Conservation (phyloP, 2,113 vertebrate genomes). For the Loxodonta africana region DNA sequence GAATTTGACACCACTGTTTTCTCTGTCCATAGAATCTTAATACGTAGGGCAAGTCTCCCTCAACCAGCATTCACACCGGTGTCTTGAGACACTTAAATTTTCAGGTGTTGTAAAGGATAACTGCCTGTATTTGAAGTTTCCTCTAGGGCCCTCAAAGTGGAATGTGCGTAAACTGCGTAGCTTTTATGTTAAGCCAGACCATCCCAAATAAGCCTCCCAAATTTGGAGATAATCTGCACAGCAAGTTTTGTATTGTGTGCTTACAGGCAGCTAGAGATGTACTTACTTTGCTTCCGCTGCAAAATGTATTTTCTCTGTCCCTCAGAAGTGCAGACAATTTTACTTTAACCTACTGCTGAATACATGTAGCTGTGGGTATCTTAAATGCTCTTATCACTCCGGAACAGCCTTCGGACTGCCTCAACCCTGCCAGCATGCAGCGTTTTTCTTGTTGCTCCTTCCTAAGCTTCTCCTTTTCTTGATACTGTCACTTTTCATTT, state of each 20-base stretch:
- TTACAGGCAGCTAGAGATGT: neutral
- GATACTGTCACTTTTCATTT: neutral
- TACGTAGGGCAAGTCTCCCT: neutral
- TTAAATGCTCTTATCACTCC: neutral
- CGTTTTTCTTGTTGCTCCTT: neutral
- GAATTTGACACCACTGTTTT: neutral
- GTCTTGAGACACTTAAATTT: neutral
- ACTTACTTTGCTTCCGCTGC: slow-evolving; percentile 37
- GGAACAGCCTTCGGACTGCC: neutral
- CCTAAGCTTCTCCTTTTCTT: neutral
- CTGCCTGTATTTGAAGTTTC: neutral
- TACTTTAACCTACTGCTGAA: neutral
- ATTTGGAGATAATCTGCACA: neutral
- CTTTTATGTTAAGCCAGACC: neutral
- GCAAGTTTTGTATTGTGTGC: neutral
- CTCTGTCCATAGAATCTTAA: neutral
- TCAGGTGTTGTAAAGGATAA: slow-evolving; percentile 29
- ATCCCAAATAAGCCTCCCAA: neutral
- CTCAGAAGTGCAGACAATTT: neutral
- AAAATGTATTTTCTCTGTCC: neutral
- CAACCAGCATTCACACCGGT: neutral
- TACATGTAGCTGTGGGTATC: neutral
- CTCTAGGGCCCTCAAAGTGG: neutral
- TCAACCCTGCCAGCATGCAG: neutral
- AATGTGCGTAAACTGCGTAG: neutral